Evolutionary conservation across 2,888 invertebrate species (phyloP).

Genomic region (Aleiodes alternator): DNA sequence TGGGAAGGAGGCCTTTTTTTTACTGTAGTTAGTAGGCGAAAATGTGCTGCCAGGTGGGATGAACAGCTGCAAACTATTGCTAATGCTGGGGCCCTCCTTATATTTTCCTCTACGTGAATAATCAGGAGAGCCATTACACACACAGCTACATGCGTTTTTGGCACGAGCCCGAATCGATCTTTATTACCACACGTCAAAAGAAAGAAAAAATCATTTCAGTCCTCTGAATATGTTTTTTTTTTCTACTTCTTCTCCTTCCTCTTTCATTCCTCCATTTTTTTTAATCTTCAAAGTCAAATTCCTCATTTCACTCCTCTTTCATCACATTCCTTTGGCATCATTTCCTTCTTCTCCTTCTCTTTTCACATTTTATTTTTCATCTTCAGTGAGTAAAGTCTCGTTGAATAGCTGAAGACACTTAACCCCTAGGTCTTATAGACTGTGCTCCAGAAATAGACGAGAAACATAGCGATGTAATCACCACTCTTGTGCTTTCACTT

Average conservation of each 20-base stretch:
- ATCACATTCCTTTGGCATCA: slow-evolving; percentile 11
- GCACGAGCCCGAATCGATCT: slow-evolving; percentile 31
- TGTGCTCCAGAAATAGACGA: slow-evolving; percentile 55
- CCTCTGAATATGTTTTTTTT: neutral
- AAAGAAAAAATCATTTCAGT: neutral
- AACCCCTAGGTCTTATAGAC: slow-evolving; percentile 51
- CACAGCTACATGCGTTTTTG: slow-evolving; percentile 41
- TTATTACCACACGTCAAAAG: slow-evolving; percentile 21
- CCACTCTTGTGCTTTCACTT: slow-evolving; percentile 53
- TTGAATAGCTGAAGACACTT: slow-evolving; percentile 54
- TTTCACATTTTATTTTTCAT: neutral
- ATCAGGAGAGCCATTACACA: slow-evolving; percentile 33
- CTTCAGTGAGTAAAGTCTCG: slow-evolving; percentile 34
- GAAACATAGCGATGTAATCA: slow-evolving; percentile 58
- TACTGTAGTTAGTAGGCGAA: slow-evolving; percentile 33
- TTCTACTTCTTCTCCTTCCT: neutral
- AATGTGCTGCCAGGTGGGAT: slow-evolving; percentile 52
- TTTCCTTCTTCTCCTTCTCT: slow-evolving; percentile 3
- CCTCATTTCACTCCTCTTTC: slow-evolving; percentile 24
- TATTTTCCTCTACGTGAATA: slow-evolving; percentile 7
- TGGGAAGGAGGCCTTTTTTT: neutral
- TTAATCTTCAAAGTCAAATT: slow-evolving; percentile 34
- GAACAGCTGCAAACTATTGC: slow-evolving; percentile 51
- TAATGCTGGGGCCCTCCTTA: slow-evolving; percentile 30
- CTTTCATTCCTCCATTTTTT: neutral